These are phyloP conservation scores for Aphelenchoides avenae DNA, from an alignment of 1,140 invertebrate genomes.

Conservation along the genomic window DNA sequence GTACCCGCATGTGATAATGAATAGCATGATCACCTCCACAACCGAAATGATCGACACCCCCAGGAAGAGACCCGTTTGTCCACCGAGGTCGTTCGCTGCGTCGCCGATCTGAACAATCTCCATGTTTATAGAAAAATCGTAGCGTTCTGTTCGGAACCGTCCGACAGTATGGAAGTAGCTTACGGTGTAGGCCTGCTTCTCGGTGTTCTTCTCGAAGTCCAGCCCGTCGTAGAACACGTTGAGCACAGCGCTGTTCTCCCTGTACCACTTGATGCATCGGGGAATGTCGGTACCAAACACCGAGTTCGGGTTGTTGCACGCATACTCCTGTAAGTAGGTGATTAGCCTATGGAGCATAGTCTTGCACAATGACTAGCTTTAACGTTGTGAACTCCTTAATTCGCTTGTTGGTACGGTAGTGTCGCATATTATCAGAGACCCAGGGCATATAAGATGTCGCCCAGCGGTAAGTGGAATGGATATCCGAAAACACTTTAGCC, in stretches of 20 bases:
- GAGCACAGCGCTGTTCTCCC: conserved; percentile 14
- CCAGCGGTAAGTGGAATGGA: too few species aligned
- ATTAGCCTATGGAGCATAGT: too few species aligned
- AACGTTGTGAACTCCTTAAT: too few species aligned
- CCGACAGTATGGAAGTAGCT: too few species aligned
- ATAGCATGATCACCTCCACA: conserved; percentile 19
- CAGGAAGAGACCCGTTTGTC: conserved; percentile 28
- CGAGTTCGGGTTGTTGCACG: conserved; percentile 20
- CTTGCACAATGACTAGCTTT: too few species aligned
- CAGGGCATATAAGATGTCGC: not conserved
- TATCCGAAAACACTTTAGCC: too few species aligned
- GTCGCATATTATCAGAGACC: not conserved
- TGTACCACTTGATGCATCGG: conserved; percentile 23
- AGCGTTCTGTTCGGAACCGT: too few species aligned
- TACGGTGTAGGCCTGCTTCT: conserved; percentile 20
- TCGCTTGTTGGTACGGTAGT: too few species aligned
- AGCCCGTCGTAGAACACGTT: conserved; percentile 23
- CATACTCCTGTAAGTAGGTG: conserved; percentile 12
- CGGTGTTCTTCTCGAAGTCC: conserved; percentile 6
- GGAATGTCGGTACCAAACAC: conserved; percentile 5
- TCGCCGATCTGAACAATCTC: conserved; percentile 14
- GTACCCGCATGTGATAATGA: conserved; percentile 24
- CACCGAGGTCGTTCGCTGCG: conserved; percentile 26
- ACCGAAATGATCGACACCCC: conserved; percentile 10
- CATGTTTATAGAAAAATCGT: not conserved